These are phyloP conservation scores for Cryptotermes secundus DNA, from an alignment of 1,140 invertebrate genomes.

Conservation along the genomic window DNA sequence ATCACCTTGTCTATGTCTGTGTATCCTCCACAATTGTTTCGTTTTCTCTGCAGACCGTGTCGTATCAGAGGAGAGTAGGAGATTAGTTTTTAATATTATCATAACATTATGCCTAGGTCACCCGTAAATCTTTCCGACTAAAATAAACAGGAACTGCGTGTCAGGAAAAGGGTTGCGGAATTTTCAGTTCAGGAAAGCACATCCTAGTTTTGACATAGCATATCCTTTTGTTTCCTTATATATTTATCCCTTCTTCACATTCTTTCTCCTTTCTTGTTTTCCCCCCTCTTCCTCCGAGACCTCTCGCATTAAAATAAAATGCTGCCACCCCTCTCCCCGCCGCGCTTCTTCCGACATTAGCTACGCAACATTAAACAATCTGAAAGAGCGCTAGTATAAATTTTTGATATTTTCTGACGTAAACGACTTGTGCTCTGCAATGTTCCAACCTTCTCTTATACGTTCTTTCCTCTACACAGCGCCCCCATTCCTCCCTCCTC, in stretches of 20 bases:
- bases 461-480: background rate
- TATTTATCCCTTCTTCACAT: constrained; percentile 4
- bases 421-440: constrained; percentile 15
- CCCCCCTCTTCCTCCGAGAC: background rate
- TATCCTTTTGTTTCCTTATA: background rate
- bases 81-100: too few relatives aligned
- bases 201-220: background rate
- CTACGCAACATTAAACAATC: constrained; percentile 28
- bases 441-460: constrained; percentile 18
- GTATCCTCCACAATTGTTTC: too few relatives aligned
- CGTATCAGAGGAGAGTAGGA: too few relatives aligned
- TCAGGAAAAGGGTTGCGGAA: background rate
- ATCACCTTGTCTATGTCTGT: too few relatives aligned
- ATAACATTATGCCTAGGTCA: too few relatives aligned
- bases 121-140: too few relatives aligned
- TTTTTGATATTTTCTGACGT: constrained; percentile 31
- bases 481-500: background rate
- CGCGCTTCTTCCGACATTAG: constrained; percentile 23
- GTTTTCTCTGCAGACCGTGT: too few relatives aligned
- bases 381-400: constrained; percentile 26
- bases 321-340: background rate
- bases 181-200: background rate
- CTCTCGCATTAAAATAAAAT: constrained; percentile 29
- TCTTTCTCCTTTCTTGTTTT: background rate
- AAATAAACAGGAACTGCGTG: background rate